Base-by-base conservation (phyloP, 2,113 vertebrate genomes). In the Heloderma charlesbogerti region DNA sequence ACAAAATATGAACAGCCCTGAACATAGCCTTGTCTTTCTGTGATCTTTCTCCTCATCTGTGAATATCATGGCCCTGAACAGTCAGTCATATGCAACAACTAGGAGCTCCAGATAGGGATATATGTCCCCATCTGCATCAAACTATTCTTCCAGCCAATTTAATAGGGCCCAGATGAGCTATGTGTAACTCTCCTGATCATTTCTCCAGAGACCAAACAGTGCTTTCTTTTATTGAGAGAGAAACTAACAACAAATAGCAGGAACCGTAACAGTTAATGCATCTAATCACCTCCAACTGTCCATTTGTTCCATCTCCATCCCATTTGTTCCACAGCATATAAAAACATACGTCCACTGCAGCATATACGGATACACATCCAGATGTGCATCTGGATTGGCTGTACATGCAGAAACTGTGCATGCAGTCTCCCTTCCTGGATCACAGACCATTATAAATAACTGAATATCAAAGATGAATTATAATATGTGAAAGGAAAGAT, bases 371-470 rank as follows among this genome's bases (percentile, higher is more conserved):
- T 69, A 45, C 37, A 63, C 54, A 87, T 81, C 45, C 34, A 81
- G 45, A 57, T 89, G 25, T 80, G 25, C 45, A 77, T 75, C 86
- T 87, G 85, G 74, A 81, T 27, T 88, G 43, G 63, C 45, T 71
- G 1, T 54, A 63, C 63, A 69, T 15, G 15, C 13, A 81, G 34
- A 82, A 81, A 69, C 34, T 34, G n/a, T 88, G 2, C 27, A 87
- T 43, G 27, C 37, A 85, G 48, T 31, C 40, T 85, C 16, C 66
- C 29, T 85, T n/a, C 40, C 66, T 85, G 43, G 84, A 71, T 85
- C 66, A 71, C 43, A 69, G 29, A 6, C 43, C 45, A n/a, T 48
- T 85, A 71, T 31, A 45, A 18, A 1, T 88, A 66, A 78, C 74
- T 66, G 7, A 7, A 13, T 78, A 16, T 78, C 71, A 45, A 31